Evolutionary conservation across 2,113 vertebrate species (phyloP), one percentile per base, ranked within the genome.

Genomic region (Chlorodrepanis virens): DNA sequence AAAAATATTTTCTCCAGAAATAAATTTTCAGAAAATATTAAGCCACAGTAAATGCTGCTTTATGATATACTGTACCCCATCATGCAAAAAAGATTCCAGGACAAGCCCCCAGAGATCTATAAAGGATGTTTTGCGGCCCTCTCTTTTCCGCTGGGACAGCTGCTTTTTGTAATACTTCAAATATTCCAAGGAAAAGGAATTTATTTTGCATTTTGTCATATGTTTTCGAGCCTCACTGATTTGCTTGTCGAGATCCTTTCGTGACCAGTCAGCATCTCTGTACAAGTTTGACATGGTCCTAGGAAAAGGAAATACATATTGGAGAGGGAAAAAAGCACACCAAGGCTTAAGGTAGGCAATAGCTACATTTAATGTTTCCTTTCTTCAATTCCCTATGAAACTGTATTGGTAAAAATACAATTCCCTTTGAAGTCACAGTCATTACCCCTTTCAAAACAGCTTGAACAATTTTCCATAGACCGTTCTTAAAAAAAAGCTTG

Each of bases 261-360:
- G 97, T 57, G 98, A 99, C 98, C 98, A 99, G 39, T 97, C 67
- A 49, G 97, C 76, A 61, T 98, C 96, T 90, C 94, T 95, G 83
- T 98, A 98, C 69, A 99, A 92, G 52, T 96, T 95, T 47, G 97
- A 91, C 96, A 98, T 96, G 7, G 98, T 81, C 98, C 98, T 99
- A 75, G 33, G 42, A 89, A 94, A 64, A 81, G 29, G 37, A 96
- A 90, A 92, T 20, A 81, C 0, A 68, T 33, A 50, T 79, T 75
- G 54, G 90, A 72, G 35, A 61, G 14, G 11, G 14, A 7, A 56
- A 45, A 14, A 40, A 50, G 6, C 23, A 50, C 31, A 60, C 8
- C 9, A 50, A 53, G 3, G 16, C 59, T 57, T 79, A 45, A 94
- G 42, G 22, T 14, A 71, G 40, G 16, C 27, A 67, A 39, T 24